phyloP scores from a whole-genome alignment of 1,140 invertebrate species.

The Diprion similis region DNA sequence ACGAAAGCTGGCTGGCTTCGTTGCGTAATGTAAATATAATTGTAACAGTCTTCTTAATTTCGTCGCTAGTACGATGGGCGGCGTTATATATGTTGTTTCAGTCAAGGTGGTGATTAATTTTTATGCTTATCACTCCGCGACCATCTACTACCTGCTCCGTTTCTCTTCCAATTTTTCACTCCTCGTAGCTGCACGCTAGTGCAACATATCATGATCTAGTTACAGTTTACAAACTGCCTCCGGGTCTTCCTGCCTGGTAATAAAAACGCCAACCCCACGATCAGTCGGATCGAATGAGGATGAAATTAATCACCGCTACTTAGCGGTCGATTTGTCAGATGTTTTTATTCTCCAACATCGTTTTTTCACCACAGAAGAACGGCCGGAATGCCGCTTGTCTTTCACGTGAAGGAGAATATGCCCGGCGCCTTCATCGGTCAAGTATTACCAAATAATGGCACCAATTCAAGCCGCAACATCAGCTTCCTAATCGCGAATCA shows the following conservation, averaged over 20 bases:
- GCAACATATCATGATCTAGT: too few relatives aligned
- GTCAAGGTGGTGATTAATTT: background rate
- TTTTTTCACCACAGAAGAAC: conserved; percentile 63
- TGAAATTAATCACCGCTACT: too few relatives aligned
- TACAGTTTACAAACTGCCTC: too few relatives aligned
- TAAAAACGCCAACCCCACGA: too few relatives aligned
- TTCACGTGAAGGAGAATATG: conserved; percentile 80
- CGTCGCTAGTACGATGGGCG: background rate
- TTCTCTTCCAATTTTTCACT: too few relatives aligned
- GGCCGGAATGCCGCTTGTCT: conserved; percentile 71
- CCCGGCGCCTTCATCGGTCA: conserved; percentile 78
- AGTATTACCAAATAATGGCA: conserved; percentile 69
- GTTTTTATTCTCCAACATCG: background rate
- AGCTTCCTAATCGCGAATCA: conserved; percentile 81
- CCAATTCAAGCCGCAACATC: conserved; percentile 52
- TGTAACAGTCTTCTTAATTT: background rate
- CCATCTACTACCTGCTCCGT: too few relatives aligned
- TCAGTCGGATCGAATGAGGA: too few relatives aligned
- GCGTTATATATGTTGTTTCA: background rate
- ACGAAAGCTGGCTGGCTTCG: background rate
- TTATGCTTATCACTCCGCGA: too few relatives aligned
- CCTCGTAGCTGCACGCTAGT: too few relatives aligned
- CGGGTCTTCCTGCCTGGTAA: too few relatives aligned
- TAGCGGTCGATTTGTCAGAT: background rate
- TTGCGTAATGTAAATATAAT: background rate